Base-by-base conservation (phyloP, 2,888 invertebrate genomes). In the Lasioglossum figueresi region DNA sequence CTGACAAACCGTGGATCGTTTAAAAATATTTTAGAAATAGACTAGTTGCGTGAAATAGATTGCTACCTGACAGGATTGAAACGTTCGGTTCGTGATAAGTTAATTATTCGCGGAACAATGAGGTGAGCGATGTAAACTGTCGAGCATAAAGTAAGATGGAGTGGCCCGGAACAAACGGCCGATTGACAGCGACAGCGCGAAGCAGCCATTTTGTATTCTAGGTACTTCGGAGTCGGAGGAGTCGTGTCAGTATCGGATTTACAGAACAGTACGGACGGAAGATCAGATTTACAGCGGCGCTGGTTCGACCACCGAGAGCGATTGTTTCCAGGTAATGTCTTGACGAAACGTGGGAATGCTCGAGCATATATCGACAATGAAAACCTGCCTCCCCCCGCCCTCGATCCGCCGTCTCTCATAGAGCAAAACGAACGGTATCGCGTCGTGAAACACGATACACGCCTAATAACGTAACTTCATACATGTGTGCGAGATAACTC, bases 341-440 rank as follows among this genome's bases (percentile, higher is more conserved):
- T 88, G 91, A 90, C 88, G 90, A 93, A 92, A 93, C 93, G 93
- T 93, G 93, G 91, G 93, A 93, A 93, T 92, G 82, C 82, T 88
- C 79, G 83, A 80, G 86, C 84, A 83, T 80, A 87, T 88, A 85
- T 88, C 90, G 88, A 89, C 90, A 84, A 88, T 88, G 90, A 91
- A 90, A 89, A 92, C 85, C 87, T 66, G 14, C 71, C 63, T 56
- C 75, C 79, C n/a, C 52, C 68, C 40, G 75, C 85, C 76, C 70
- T 0, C 23, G 23, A 34, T 37, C 34, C 80, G 68, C 19, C 76
- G 74, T 83, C 85, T 87, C 86, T 88, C 92, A 89, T 90, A 91
- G 81, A 81, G 78, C 74, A 82, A 88, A 91, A 92, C 90, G 91
- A 93, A 93, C 93, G 89, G 91, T 82, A 88, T 91, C 90, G 86